A percentile compares a stretch with the other conserved stretches of the same genome.
These are phyloP conservation scores for Isichthys henryi DNA, from an alignment of 2,113 vertebrate species.

Conservation along the genomic window DNA sequence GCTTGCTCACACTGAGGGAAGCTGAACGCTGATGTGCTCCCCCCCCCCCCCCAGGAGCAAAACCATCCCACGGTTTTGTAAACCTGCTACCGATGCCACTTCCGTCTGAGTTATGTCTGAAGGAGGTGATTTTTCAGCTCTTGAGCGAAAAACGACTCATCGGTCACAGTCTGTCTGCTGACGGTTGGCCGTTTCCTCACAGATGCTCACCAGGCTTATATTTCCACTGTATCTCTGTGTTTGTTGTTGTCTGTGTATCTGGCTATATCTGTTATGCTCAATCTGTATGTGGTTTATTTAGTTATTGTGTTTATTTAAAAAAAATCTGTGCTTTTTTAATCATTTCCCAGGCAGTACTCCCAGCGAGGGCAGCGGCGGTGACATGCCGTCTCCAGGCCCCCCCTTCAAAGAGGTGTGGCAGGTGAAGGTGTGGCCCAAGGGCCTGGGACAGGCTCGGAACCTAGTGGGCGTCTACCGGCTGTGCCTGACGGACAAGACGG, in stretches of 20 bases:
- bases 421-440: constrained; percentile 70
- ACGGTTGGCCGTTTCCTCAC: background rate
- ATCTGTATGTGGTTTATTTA: background rate
- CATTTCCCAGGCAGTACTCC: constrained; percentile 55
- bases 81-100: background rate
- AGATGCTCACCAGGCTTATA: background rate
- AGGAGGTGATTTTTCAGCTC: background rate
- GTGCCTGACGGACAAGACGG: constrained; percentile 69
- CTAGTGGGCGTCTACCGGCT: constrained; percentile 69
- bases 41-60: background rate
- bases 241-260: background rate
- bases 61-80: background rate
- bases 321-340: background rate
- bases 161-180: background rate
- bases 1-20: background rate
- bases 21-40: background rate
- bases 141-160: background rate
- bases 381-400: constrained; percentile 53
- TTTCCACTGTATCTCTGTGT: background rate
- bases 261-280: background rate
- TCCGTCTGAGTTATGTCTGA: background rate
- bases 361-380: constrained; percentile 62
- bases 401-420: constrained; percentile 78
- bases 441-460: constrained; percentile 66
- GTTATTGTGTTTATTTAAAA: background rate